Conservation (phyloP, 2,888 invertebrate genomes). For the Mycalesis mineus region DNA sequence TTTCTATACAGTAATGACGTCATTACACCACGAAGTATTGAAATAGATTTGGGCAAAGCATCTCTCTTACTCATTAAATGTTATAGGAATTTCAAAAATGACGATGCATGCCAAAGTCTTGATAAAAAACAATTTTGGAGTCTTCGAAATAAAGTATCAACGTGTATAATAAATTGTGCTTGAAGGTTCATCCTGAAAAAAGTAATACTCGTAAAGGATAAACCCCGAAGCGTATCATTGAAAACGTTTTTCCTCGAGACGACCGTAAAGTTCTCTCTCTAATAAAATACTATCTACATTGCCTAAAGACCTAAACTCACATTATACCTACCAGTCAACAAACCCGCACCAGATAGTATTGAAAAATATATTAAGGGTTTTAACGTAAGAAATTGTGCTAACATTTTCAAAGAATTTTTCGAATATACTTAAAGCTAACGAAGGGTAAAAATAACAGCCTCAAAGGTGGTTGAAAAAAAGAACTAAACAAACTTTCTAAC, state of each 20-base stretch:
- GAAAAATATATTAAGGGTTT: too few species aligned
- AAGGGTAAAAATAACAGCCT: too few species aligned
- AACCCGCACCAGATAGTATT: too few species aligned
- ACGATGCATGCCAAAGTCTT: too few species aligned
- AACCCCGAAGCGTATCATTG: background rate
- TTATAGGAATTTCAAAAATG: too few species aligned
- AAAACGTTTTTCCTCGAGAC: background rate
- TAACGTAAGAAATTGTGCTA: too few species aligned
- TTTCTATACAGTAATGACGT: slow-evolving; percentile 12
- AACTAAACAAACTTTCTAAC: background rate
- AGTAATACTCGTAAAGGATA: background rate
- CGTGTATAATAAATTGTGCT: background rate
- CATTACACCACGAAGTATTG: slow-evolving; percentile 7
- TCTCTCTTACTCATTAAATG: background rate
- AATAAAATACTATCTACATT: background rate
- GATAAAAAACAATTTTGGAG: too few species aligned
- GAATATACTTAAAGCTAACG: too few species aligned
- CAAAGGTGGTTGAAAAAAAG: background rate
- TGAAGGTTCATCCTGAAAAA: too few species aligned
- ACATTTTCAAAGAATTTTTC: too few species aligned
- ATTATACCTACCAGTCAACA: background rate
- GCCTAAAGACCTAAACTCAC: background rate
- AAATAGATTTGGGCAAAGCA: slow-evolving; percentile 2
- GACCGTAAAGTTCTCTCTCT: background rate
- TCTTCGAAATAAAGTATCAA: too few species aligned